Conservation (phyloP, 1,140 invertebrate genomes). For the Steinernema feltiae region DNA sequence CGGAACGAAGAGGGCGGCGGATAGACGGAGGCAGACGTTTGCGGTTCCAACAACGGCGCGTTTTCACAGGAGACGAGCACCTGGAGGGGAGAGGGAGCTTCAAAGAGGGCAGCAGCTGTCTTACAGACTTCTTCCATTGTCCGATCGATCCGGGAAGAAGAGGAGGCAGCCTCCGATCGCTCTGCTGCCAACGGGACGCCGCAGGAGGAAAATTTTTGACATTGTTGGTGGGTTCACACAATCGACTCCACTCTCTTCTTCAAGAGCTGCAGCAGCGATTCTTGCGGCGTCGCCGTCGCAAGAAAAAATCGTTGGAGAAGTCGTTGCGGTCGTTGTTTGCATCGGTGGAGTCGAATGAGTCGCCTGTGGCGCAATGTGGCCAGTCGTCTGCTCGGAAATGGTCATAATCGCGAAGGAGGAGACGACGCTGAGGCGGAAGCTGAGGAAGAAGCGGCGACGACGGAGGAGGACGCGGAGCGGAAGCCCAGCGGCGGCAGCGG, state of each 20-base stretch:
- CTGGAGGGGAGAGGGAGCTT: background rate
- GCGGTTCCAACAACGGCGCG: background rate
- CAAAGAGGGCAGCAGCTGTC: constrained; percentile 7
- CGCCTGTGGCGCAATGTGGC: constrained; percentile 12
- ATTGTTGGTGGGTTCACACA: constrained; percentile 13
- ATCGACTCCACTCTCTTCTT: background rate
- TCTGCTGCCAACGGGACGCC: no score
- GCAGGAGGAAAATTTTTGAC: constrained; percentile 1
- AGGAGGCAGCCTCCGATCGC: background rate
- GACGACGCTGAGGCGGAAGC: background rate
- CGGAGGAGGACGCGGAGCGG: background rate
- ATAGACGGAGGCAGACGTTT: background rate
- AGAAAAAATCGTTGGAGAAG: no score
- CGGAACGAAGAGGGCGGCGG: background rate
- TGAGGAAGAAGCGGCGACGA: background rate
- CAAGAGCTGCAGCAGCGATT: background rate
- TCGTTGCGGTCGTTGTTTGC: no score
- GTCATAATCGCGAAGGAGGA: background rate
- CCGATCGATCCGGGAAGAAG: background rate
- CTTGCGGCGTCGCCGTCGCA: background rate
- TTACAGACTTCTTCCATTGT: background rate
- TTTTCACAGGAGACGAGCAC: no score
- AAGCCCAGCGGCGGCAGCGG: background rate
- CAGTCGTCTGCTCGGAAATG: background rate
- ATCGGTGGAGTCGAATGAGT: no score